A percentile compares a stretch with the other conserved stretches of the same genome.
Conservation (phyloP, 2,888 invertebrate species). For the Drosophila mayaguana region DNA sequence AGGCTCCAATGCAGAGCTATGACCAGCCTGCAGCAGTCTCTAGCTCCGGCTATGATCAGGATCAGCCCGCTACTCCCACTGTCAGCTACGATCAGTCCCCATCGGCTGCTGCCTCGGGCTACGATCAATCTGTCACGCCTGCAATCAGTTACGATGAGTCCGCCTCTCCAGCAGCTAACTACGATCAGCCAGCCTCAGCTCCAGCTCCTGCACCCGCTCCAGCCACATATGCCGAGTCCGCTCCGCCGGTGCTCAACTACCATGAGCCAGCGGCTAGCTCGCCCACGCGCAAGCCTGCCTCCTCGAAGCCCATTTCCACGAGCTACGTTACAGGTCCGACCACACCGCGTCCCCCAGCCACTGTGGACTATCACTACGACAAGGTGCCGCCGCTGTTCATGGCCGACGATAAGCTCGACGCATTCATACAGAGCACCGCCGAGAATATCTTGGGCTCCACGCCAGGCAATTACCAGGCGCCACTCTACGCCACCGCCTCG, state of each 20-base stretch:
- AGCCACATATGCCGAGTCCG: conserved; percentile 36
- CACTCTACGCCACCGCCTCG: conserved; percentile 71
- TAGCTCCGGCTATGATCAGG: conserved; percentile 40
- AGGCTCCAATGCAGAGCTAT: conserved; percentile 15
- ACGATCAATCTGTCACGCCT: conserved; percentile 40
- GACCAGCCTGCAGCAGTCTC: neutral
- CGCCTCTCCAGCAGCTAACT: conserved; percentile 24
- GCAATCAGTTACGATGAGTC: conserved; percentile 34
- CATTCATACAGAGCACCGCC: conserved; percentile 79
- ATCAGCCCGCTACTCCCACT: conserved; percentile 30
- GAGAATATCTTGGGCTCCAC: conserved; percentile 69
- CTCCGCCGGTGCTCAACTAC: conserved; percentile 46
- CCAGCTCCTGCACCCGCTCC: conserved; percentile 10
- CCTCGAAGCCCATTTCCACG: conserved; percentile 84
- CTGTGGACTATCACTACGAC: conserved; percentile 74
- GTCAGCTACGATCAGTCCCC: conserved; percentile 49
- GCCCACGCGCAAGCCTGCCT: conserved; percentile 65
- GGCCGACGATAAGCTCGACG: conserved; percentile 82
- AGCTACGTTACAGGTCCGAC: conserved; percentile 86
- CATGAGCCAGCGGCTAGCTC: conserved; percentile 59
- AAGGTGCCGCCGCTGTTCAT: conserved; percentile 74
- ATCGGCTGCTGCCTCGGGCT: conserved; percentile 28
- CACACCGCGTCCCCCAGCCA: conserved; percentile 86
- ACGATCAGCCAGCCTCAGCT: conserved; percentile 19
- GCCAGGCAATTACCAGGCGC: conserved; percentile 66